These are phyloP conservation scores for Arion vulgaris DNA, from an alignment of 1,140 invertebrate species.

Conservation along the genomic window DNA sequence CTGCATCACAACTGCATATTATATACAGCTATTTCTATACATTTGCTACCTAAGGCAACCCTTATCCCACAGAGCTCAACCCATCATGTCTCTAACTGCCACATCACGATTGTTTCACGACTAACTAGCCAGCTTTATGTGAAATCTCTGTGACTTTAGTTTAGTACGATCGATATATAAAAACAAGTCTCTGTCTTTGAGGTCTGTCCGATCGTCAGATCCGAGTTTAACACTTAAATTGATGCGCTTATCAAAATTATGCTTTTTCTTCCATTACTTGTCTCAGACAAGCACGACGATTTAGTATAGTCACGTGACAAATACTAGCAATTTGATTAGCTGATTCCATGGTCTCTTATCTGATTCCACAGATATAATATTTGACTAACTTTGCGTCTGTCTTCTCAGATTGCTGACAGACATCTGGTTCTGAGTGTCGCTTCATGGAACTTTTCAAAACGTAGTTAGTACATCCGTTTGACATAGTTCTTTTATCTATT, in stretches of 20 bases:
- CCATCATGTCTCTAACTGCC: neutral
- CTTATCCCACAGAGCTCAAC: neutral
- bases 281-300: neutral
- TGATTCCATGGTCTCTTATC: neutral
- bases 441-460: neutral
- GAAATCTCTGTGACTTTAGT: neutral
- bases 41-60: too few species aligned
- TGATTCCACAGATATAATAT: neutral
- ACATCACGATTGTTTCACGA: neutral
- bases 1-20: too few species aligned
- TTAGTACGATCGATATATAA: neutral
- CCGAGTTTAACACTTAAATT: neutral
- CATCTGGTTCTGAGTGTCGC: neutral
- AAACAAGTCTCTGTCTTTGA: neutral
- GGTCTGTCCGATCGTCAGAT: neutral
- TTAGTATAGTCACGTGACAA: neutral
- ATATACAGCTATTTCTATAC: too few species aligned
- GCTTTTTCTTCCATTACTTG: neutral
- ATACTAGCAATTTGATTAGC: neutral
- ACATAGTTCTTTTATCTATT: too few species aligned
- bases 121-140: neutral
- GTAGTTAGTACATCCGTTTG: too few species aligned
- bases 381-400: neutral
- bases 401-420: neutral
- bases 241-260: neutral